A percentile compares a stretch with the other conserved stretches of the same genome.
Conservation (phyloP, 1,140 invertebrate genomes). For the Brachionus rotundiformis region DNA sequence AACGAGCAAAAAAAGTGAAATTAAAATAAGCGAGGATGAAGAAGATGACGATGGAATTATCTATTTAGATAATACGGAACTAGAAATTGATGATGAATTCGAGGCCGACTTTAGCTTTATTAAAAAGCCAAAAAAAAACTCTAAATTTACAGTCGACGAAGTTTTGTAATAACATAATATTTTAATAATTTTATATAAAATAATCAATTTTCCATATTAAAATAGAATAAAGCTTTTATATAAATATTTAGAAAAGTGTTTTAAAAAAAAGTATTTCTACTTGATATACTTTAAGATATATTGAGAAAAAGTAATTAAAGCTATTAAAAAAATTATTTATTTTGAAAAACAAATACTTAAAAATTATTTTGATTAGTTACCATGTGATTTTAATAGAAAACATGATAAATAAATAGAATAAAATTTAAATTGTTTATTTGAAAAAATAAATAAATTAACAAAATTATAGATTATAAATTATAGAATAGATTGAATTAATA, state of each 20-base stretch:
- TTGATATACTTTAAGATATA: background rate
- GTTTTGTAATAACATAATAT: background rate
- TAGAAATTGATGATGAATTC: conserved; percentile 26
- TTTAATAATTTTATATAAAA: background rate
- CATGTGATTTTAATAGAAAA: too few species aligned
- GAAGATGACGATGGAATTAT: conserved; percentile 22
- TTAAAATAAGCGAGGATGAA: background rate
- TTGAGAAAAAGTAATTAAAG: too few species aligned
- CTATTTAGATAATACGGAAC: conserved; percentile 20
- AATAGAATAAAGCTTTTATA: background rate
- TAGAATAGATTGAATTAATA: too few species aligned
- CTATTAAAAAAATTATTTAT: too few species aligned
- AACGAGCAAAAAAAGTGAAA: background rate
- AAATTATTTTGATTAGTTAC: too few species aligned
- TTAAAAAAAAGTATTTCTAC: background rate
- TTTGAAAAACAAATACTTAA: too few species aligned
- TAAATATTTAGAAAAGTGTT: background rate
- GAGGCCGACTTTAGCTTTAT: conserved; percentile 26
- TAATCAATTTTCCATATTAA: background rate
- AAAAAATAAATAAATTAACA: too few species aligned
- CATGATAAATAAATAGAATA: too few species aligned
- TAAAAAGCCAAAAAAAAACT: conserved; percentile 38
- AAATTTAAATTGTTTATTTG: too few species aligned
- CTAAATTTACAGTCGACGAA: background rate
- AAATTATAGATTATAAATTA: too few species aligned